Evolutionary conservation across 92 coral and sea anemone genomes (phyloP), one percentile per base, ranked within the genome.

Genomic region (Actinernus sp.): DNA sequence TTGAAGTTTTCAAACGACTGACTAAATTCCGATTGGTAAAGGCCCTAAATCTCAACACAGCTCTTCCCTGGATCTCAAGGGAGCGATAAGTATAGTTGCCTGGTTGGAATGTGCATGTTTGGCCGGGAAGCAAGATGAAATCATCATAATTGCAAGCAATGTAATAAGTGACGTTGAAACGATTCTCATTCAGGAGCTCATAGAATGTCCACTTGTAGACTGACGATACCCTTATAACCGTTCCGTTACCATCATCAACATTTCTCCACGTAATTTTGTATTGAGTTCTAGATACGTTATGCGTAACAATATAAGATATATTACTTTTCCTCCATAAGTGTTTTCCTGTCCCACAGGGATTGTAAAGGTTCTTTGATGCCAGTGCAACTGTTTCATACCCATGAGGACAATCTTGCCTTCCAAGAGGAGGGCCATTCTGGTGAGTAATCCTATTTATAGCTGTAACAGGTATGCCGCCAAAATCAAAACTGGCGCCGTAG

Each of bases 91-190:
- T 49, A 31, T 83, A 71, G 36, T 34, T 61, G 23, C 89, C 77
- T 6, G 65, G 56, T 26, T 51, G 54, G 4, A 76, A 52, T 19
- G 51, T 60, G 58, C 89, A 83, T 19, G 29, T 65, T 26, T 83
- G 89, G 37, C 84, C 89, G n/a, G 52, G 76, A 4, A 67, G 71
- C 28, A 83, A 79, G 4, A 65, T 50, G 39, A 67, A 83, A 47
- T 76, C 74, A 20, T 84, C 44, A 13, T 64, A 83, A 39, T 83
- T 76, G 55, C 89, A 83, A 19, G 89, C 63, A 28, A 83, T 83
- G 65, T 75, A 75, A 22, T 60, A 83, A 26, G 81, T 76, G 4
- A 61, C 57, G n/a, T 61, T 65, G 33, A 59, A 76, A 36, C 74
- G 76, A 4, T 84, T 83, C 29, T 59, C 84, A 49, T 83, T 75